Conservation (phyloP, 2,888 invertebrate genomes). For the Hipparchia sbordonii region DNA sequence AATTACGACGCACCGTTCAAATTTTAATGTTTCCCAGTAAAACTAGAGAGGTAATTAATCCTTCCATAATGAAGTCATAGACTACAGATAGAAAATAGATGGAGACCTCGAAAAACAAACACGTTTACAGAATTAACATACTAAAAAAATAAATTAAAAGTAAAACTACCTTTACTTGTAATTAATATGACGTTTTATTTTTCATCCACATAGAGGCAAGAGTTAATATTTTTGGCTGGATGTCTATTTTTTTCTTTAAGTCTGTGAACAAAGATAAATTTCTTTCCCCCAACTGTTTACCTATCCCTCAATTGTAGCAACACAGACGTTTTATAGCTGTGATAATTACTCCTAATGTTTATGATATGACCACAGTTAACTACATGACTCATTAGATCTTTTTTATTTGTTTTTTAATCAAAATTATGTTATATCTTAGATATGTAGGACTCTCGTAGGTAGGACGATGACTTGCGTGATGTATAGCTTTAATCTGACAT, state of each 20-base stretch:
- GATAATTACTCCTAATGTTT: conserved; percentile 57
- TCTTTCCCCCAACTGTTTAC: conserved; percentile 33
- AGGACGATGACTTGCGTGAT: no score
- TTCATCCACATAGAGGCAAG: background rate
- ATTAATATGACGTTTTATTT: background rate
- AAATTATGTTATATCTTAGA: background rate
- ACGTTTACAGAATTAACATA: background rate
- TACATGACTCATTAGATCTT: background rate
- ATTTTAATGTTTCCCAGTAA: conserved; percentile 69
- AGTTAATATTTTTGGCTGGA: background rate
- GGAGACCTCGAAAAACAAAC: background rate
- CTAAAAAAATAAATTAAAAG: no score
- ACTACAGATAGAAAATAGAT: background rate
- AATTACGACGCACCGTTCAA: conserved; percentile 59
- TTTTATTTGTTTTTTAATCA: conserved; percentile 12
- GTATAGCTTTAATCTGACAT: no score
- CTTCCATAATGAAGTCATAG: conserved; percentile 58
- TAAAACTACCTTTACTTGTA: background rate
- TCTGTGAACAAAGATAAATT: conserved; percentile 45
- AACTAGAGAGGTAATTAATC: conserved; percentile 64
- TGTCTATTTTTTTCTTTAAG: background rate
- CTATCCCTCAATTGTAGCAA: conserved; percentile 36
- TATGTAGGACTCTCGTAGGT: no score
- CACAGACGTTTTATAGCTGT: conserved; percentile 52
- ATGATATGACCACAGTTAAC: conserved; percentile 12